Conservation (phyloP, 2,113 vertebrate species). For the Castor canadensis region DNA sequence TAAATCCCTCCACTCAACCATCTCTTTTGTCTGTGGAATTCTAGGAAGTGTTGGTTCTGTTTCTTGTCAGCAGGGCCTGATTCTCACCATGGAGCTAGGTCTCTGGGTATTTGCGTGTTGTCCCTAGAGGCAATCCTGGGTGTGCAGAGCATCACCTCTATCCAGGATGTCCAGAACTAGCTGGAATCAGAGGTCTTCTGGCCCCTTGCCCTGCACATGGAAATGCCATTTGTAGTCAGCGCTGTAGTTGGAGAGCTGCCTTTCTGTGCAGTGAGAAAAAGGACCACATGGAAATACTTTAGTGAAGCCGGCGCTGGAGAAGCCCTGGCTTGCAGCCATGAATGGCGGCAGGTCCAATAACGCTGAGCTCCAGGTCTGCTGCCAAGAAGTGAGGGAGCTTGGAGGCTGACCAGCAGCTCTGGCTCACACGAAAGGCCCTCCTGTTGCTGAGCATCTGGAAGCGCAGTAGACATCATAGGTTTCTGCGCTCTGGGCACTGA, state of each 20-base stretch:
- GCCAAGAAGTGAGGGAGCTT: slow-evolving; percentile 74
- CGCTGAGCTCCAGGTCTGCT: slow-evolving; percentile 69
- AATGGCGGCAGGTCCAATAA: slow-evolving; percentile 80
- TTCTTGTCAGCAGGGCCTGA: slow-evolving; percentile 50
- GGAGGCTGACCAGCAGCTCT: slow-evolving; percentile 68
- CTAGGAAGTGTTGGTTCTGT: slow-evolving; percentile 59
- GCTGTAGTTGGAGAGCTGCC: slow-evolving; percentile 51
- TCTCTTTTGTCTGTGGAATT: slow-evolving; percentile 44
- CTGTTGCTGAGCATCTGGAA: rapidly evolving
- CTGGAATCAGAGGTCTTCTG: slow-evolving; percentile 49
- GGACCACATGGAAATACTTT: slow-evolving; percentile 87
- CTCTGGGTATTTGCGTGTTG: slow-evolving; percentile 37
- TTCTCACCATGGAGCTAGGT: background rate
- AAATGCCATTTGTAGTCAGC: slow-evolving; percentile 81
- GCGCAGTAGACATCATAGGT: background rate
- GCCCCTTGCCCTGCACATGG: slow-evolving; percentile 69
- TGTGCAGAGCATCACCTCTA: background rate
- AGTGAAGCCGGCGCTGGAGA: slow-evolving; percentile 71
- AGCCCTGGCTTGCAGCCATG: slow-evolving; percentile 79
- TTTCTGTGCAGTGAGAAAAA: slow-evolving; percentile 73
- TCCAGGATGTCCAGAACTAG: slow-evolving; percentile 53
- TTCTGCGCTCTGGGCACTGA: background rate
- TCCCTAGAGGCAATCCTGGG: slow-evolving; percentile 49
- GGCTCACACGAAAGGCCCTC: background rate
- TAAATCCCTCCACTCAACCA: slow-evolving; percentile 33